These are phyloP conservation scores for Drosophila picticornis DNA, from an alignment of 2,888 invertebrate species.

Conservation along the genomic window DNA sequence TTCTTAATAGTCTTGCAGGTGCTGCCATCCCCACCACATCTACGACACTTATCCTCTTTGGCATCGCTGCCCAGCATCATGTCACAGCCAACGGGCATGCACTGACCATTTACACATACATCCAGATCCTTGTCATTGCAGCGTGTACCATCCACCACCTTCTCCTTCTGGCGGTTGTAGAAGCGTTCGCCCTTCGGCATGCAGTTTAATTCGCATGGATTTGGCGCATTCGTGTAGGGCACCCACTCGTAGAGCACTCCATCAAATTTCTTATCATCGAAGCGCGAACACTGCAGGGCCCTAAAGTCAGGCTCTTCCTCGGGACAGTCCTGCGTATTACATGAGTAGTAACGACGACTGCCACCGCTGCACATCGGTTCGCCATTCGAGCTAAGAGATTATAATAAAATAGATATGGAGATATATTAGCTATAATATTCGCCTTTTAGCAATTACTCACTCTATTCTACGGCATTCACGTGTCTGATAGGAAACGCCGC, in stretches of 20 bases:
- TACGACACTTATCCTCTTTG: slow-evolving; percentile 95
- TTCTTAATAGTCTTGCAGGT: slow-evolving; percentile 93
- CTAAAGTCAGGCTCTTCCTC: slow-evolving; percentile 92
- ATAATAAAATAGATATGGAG: background rate
- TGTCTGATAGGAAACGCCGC: slow-evolving; percentile 95
- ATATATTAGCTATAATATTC: background rate
- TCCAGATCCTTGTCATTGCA: slow-evolving; percentile 93
- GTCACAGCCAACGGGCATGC: slow-evolving; percentile 97
- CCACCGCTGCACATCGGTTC: slow-evolving; percentile 90
- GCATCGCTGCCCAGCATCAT: slow-evolving; percentile 95
- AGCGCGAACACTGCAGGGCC: slow-evolving; percentile 94
- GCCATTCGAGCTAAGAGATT: slow-evolving; percentile 87
- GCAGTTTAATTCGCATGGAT: slow-evolving; percentile 97
- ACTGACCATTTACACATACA: slow-evolving; percentile 97
- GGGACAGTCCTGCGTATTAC: slow-evolving; percentile 96
- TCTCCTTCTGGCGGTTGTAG: slow-evolving; percentile 93
- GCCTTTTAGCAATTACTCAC: slow-evolving; percentile 84
- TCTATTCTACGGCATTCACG: slow-evolving; percentile 90
- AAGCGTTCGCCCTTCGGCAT: slow-evolving; percentile 96
- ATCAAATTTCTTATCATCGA: slow-evolving; percentile 92
- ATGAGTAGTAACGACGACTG: slow-evolving; percentile 93
- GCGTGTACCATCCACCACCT: slow-evolving; percentile 93
- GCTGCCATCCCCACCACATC: slow-evolving; percentile 96
- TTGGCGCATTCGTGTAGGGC: slow-evolving; percentile 94
- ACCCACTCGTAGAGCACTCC: slow-evolving; percentile 94